A percentile compares a stretch with the other conserved stretches of the same genome.
Conservation (phyloP, 2,888 invertebrate species). For the Cataglyphis rosenhaueri region DNA sequence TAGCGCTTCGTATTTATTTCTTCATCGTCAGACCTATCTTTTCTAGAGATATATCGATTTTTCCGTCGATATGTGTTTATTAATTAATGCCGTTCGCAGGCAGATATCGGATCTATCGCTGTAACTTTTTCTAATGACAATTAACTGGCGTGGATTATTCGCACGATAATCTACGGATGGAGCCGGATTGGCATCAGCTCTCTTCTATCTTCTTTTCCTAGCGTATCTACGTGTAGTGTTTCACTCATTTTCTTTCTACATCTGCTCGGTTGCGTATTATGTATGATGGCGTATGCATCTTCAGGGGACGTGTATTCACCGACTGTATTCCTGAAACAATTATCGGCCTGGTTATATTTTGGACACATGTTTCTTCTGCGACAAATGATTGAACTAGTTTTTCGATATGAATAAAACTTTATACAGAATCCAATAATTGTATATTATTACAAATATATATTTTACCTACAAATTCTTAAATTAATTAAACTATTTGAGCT, state of each 20-base stretch:
- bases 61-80: conserved; percentile 4
- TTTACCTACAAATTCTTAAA: background rate
- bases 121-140: background rate
- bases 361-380: background rate
- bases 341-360: background rate
- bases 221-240: background rate
- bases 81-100: background rate
- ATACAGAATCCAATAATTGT: background rate
- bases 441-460: background rate
- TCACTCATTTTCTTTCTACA: conserved; percentile 24
- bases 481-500: background rate
- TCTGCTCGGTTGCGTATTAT: conserved; percentile 17
- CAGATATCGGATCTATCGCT: background rate
- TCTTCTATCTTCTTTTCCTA: conserved; percentile 8
- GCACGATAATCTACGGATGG: background rate
- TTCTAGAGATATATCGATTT: background rate
- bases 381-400: background rate
- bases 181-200: background rate
- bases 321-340: conserved; percentile 38
- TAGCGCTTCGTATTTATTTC: background rate
- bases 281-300: background rate
- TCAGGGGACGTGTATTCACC: background rate
- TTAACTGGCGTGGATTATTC: background rate
- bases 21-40: background rate
- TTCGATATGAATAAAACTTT: background rate